These are phyloP conservation scores for Chydorus sphaericus DNA, from an alignment of 2,888 invertebrate species.

Conservation along the genomic window DNA sequence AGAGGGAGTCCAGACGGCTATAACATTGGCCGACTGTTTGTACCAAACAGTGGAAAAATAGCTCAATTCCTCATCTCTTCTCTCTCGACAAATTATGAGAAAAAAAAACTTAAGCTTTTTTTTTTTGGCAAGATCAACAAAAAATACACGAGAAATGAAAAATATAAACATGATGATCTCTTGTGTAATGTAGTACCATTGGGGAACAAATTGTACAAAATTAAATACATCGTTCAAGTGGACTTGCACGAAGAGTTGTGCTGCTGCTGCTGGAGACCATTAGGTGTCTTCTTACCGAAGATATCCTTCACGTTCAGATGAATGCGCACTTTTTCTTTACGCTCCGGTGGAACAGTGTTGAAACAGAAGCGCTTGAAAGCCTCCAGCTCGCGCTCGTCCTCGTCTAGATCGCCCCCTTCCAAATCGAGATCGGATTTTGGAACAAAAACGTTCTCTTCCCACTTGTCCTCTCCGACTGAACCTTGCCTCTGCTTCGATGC, in stretches of 20 bases:
- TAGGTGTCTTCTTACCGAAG: slow-evolving; percentile 42
- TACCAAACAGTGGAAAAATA: slow-evolving; percentile 7
- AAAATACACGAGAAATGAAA: no score
- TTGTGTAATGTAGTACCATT: no score
- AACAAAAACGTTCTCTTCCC: slow-evolving; percentile 50
- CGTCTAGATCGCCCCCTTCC: slow-evolving; percentile 61
- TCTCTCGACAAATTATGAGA: neutral
- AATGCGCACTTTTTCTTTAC: slow-evolving; percentile 51
- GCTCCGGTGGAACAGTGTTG: slow-evolving; percentile 61
- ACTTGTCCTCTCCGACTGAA: slow-evolving; percentile 8
- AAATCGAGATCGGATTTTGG: slow-evolving; percentile 45
- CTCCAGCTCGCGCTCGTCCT: slow-evolving; percentile 65
- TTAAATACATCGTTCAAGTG: neutral
- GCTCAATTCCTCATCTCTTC: neutral
- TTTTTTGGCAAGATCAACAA: no score
- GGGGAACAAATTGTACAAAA: slow-evolving; percentile 3
- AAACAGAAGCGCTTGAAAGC: slow-evolving; percentile 75
- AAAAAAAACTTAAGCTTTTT: neutral
- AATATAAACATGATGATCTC: no score
- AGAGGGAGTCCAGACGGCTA: slow-evolving; percentile 29
- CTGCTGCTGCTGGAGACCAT: no score
- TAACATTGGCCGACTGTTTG: slow-evolving; percentile 9
- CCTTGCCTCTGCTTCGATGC: neutral
- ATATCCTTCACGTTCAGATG: slow-evolving; percentile 67
- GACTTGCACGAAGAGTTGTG: neutral